Percentiles rank a stretch among this genome's conserved stretches.
Evolutionary conservation across 2,113 vertebrate species (phyloP).

Genomic region (Haemorhous mexicanus): DNA sequence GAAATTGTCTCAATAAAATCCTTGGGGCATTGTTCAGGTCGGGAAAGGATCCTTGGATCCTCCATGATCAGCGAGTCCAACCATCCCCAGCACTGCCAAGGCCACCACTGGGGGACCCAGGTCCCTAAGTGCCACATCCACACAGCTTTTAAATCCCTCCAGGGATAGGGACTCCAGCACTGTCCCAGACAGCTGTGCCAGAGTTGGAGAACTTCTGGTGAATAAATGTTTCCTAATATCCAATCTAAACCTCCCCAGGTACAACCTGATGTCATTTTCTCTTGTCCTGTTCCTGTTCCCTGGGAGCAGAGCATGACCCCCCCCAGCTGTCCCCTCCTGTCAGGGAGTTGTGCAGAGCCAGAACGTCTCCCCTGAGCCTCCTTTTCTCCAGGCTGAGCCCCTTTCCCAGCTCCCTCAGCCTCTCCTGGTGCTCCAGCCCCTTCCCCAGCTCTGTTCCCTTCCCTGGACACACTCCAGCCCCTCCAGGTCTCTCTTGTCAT

Average conservation of each 20-base stretch:
- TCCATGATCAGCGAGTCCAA: accelerated
- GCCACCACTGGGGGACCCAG: background rate
- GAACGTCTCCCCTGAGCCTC: background rate
- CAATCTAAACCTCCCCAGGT: background rate
- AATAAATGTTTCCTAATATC: background rate
- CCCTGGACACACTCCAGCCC: accelerated
- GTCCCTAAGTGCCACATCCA: background rate
- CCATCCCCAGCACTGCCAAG: background rate
- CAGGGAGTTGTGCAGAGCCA: background rate
- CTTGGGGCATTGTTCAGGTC: background rate
- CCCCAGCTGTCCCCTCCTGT: background rate
- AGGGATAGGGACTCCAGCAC: accelerated
- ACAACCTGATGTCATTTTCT: accelerated
- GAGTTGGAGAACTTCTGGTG: accelerated
- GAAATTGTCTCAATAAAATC: background rate
- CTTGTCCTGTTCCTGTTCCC: accelerated
- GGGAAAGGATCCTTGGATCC: background rate
- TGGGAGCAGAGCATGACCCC: accelerated
- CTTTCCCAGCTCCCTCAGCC: background rate
- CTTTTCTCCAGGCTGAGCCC: background rate
- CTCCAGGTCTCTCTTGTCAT: accelerated
- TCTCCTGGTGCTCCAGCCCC: background rate
- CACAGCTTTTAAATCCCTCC: accelerated
- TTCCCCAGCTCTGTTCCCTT: background rate
- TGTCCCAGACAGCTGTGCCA: background rate